phyloP scores from a whole-genome alignment of 1,140 invertebrate genomes.

The Trichoplusia ni region DNA sequence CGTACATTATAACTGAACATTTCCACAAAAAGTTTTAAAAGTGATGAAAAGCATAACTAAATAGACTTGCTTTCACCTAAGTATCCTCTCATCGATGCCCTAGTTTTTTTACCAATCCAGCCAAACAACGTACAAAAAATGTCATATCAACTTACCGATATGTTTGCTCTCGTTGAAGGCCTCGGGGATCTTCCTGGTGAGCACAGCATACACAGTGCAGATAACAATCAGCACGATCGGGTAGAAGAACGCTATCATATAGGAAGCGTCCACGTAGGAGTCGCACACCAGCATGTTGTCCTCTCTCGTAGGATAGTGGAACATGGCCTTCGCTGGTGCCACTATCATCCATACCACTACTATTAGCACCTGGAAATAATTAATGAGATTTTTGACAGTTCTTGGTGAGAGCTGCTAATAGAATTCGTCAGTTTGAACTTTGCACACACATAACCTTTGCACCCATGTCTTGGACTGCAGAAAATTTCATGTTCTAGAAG shows the following conservation, averaged over 20 bases:
- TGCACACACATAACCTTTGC: too few species aligned
- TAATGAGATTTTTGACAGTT: background rate
- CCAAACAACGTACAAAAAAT: background rate
- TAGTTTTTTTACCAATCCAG: too few species aligned
- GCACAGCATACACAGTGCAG: constrained; percentile 94
- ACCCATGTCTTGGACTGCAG: too few species aligned
- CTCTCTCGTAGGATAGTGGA: constrained; percentile 93
- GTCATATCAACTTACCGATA: constrained; percentile 84
- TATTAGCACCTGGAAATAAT: constrained; percentile 87
- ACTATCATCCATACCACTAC: constrained; percentile 94
- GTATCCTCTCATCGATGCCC: too few species aligned
- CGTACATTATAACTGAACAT: too few species aligned
- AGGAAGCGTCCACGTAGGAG: constrained; percentile 92
- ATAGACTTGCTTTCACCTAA: too few species aligned
- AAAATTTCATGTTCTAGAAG: too few species aligned
- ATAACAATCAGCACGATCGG: constrained; percentile 93
- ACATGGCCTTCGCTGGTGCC: constrained; percentile 91
- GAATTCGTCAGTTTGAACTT: too few species aligned
- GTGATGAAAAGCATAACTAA: too few species aligned
- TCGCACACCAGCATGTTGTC: constrained; percentile 95
- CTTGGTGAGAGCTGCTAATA: background rate
- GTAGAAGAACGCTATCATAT: constrained; percentile 94
- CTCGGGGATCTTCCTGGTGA: constrained; percentile 96
- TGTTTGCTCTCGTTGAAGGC: constrained; percentile 97
- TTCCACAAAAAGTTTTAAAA: too few species aligned